These are phyloP conservation scores for Linyphia triangularis DNA, from an alignment of 2,888 invertebrate genomes.

Conservation along the genomic window DNA sequence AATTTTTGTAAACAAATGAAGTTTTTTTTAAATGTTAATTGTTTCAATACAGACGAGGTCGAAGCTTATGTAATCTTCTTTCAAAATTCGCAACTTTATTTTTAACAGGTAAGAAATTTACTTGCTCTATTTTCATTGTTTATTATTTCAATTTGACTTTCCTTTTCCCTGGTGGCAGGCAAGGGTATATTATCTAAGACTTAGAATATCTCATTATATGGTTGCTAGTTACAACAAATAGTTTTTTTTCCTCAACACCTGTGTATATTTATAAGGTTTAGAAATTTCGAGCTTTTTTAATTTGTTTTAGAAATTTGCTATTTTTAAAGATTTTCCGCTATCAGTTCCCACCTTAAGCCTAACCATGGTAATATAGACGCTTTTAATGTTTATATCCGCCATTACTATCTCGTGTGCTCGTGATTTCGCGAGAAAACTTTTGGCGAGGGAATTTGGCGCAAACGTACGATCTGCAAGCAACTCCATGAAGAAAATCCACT, in stretches of 20 bases:
- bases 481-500: too few species aligned
- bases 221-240: neutral
- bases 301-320: neutral
- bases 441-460: neutral
- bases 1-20: slow-evolving; percentile 4
- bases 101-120: neutral
- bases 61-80: neutral
- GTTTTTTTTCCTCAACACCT: neutral
- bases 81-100: neutral
- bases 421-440: neutral
- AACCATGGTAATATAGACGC: neutral
- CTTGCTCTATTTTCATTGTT: neutral
- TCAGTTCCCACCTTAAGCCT: neutral
- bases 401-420: neutral
- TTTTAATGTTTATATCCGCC: neutral
- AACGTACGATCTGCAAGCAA: neutral
- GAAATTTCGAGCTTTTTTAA: neutral
- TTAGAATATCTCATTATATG: neutral
- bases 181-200: neutral
- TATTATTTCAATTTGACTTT: neutral
- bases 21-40: neutral
- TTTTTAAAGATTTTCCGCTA: neutral
- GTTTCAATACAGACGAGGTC: neutral
- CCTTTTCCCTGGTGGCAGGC: neutral
- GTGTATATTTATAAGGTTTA: neutral